Base-by-base conservation (phyloP, 2,113 vertebrate genomes). In the Zosterops japonicus region DNA sequence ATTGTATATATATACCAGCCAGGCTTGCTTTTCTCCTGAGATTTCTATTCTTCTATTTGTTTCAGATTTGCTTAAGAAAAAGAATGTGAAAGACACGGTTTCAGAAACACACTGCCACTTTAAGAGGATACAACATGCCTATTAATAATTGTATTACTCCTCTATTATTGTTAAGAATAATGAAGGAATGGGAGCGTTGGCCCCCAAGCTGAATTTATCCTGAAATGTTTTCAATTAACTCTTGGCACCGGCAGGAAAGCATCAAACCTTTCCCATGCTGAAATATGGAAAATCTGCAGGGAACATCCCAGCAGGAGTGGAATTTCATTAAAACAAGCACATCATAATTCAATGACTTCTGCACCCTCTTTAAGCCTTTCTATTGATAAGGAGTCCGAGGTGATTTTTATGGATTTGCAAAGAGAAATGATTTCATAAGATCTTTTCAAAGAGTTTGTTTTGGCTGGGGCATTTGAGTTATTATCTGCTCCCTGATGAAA, bases 181-280 rank as follows among this genome's bases (percentile, higher is more conserved):
- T 98, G 98, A 98, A 98, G 97, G 97, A 96, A 97, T 98, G 97
- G 96, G 96, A 98, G 97, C 87, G 1, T 95, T 97, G 96, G 97
- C 97, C 98, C 97, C 97, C 93, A 95, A 98, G 97, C 96, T 93
- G 96, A 98, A 98, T 98, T 98, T 98, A 98, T 97, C 96, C 97
- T 97, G 98, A 98, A 98, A 98, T 98, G 98, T 98, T 99, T 99
- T 98, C 98, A 99, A 98, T 99, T 98, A 98, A 98, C 97, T 98
- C 97, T 98, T 99, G 98, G 98, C 98, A 98, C 97, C 1, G 49
- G 95, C 98, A 98, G 97, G 98, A 98, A 98, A 98, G 97, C 97
- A 98, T 98, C 98, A 98, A 98, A 98, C 98, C 97, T 98, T 98
- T 98, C 98, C 98, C 98, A 98, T 98, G 98, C 98, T 96, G 98